phyloP scores from a whole-genome alignment of 2,797 vertebrate genomes.

The Atherinosoma microstoma region DNA sequence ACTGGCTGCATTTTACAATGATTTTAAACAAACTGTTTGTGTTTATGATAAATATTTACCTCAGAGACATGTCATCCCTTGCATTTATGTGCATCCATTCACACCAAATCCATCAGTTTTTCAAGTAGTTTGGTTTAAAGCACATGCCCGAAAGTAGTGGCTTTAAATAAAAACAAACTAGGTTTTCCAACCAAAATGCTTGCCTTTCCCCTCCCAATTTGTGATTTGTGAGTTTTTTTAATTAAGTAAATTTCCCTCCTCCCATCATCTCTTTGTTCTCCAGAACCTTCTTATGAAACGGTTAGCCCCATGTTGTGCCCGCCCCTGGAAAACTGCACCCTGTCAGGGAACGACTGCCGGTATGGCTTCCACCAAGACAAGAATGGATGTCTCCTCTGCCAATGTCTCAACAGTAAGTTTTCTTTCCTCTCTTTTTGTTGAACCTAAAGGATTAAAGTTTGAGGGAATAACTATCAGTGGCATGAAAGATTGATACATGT shows the following conservation, averaged over 20 bases:
- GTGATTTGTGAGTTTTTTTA: neutral
- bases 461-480: conserved; percentile 5
- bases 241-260: neutral
- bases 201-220: neutral
- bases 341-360: conserved; percentile 82
- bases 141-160: too few relatives aligned
- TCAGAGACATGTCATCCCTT: neutral
- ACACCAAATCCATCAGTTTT: neutral
- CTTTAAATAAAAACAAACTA: neutral
- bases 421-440: neutral
- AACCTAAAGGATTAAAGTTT: conserved; percentile 5
- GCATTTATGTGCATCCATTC: neutral
- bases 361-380: conserved; percentile 84
- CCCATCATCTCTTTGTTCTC: conserved; percentile 12
- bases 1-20: neutral
- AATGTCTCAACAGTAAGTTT: conserved; percentile 85
- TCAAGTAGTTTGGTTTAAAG: neutral
- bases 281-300: conserved; percentile 87
- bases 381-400: conserved; percentile 87
- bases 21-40: neutral
- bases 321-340: conserved; percentile 85
- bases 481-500: neutral
- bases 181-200: neutral
- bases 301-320: conserved; percentile 85
- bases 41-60: neutral